Evolutionary conservation across 2,113 vertebrate species (phyloP), one percentile per base, ranked within the genome.

Genomic region (Myiozetetes cayanensis): DNA sequence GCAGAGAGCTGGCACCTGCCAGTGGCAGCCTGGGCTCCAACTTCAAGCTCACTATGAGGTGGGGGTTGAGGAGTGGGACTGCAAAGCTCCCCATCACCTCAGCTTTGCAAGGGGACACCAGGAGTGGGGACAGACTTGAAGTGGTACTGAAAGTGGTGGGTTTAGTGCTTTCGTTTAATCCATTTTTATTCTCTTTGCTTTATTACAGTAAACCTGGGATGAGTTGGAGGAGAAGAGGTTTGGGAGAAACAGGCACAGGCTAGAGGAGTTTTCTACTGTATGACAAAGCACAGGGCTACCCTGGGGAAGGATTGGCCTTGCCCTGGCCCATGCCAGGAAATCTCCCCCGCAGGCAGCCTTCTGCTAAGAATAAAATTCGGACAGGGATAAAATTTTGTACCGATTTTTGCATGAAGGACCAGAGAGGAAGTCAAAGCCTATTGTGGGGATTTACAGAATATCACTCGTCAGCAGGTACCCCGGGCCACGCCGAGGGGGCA

Each of bases 401-500:
- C 4, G 2, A 12, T 11, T 56, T 31, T 56, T 33, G 27, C 23
- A 6, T 3, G 30, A 33, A 4, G 27, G 23, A n/a, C 23, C 39
- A 13, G 49, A n/a, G 27, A 52, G 5, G 21, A 49, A 35, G 35
- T 6, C 50, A 30, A 41, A 49, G 55, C 5, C 49, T 11, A 0
- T 0, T 4, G 31, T 2, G 16, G 8, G 22, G 22, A 27, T 30
- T 41, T 37, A 12, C 11, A 12, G 14, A 15, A 16, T 1, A 17
- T 30, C 61, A 12, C 52, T 14, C 31, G 8, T 9, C 20, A 43
- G 13, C 46, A 11, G 21, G 10, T 18, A 30, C 27, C 10, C 31
- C 22, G 12, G 53, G 47, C 12, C 43, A 22, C 9, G 3, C 44
- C 5, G 1, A 59, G 21, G 27, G 5, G 35, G 12, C 37, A 16